phyloP scores from a whole-genome alignment of 2,888 invertebrate genomes.

The Drosophila helvetica region DNA sequence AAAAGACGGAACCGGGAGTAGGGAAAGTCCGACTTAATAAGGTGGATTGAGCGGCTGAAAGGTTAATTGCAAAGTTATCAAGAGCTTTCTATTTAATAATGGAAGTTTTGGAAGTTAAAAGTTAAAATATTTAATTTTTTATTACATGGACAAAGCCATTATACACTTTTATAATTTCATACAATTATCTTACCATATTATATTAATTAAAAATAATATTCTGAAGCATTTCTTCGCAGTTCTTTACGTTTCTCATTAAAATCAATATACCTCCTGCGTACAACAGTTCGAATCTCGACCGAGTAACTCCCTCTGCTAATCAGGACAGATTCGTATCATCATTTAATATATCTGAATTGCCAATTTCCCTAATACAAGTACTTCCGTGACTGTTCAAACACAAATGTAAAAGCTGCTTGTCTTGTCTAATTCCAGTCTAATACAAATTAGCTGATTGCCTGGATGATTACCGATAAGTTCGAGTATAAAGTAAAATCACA shows the following conservation, averaged over 20 bases:
- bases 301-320: too few relatives aligned
- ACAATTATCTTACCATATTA: too few relatives aligned
- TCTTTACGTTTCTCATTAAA: too few relatives aligned
- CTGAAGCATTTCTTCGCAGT: too few relatives aligned
- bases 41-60: neutral
- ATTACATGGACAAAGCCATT: neutral
- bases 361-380: neutral
- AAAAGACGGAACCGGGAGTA: neutral
- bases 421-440: neutral
- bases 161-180: too few relatives aligned
- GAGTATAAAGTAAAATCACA: conserved; percentile 16
- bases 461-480: conserved; percentile 29
- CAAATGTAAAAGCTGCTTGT: neutral
- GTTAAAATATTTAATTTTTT: neutral
- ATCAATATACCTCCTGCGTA: too few relatives aligned
- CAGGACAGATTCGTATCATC: neutral
- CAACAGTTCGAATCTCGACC: too few relatives aligned
- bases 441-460: conserved; percentile 11
- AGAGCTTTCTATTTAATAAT: neutral
- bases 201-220: too few relatives aligned
- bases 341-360: neutral
- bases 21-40: neutral
- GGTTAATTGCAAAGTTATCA: neutral
- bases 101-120: neutral
- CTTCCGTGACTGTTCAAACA: neutral